phyloP scores from a whole-genome alignment of 2,113 vertebrate genomes.

The Microtus richardsoni region DNA sequence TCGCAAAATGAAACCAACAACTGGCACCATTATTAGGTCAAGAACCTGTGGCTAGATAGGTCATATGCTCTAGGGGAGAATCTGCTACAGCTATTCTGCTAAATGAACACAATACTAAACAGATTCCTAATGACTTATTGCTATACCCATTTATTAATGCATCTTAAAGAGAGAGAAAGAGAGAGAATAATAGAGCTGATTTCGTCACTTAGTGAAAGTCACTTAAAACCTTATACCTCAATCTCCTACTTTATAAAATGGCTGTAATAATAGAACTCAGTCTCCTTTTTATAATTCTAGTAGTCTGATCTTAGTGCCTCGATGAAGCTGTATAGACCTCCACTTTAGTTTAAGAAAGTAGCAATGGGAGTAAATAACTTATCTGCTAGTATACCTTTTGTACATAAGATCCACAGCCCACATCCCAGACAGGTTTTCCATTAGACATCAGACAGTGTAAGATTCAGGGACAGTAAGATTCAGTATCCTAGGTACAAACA shows the following conservation, averaged over 20 bases:
- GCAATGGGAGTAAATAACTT: not conserved
- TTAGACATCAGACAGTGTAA: not conserved
- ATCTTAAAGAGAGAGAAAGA: not conserved
- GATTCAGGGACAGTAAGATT: not conserved
- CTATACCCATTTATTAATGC: not conserved
- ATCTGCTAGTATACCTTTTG: not conserved
- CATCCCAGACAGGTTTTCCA: not conserved
- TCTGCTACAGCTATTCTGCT: not conserved
- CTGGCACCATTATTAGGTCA: not conserved
- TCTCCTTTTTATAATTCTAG: slow-evolving; percentile 3
- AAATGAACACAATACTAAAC: not conserved
- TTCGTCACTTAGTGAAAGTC: not conserved
- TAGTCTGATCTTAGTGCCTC: not conserved
- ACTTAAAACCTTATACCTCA: not conserved
- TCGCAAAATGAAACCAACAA: not conserved
- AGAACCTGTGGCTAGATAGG: not conserved
- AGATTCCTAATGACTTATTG: not conserved
- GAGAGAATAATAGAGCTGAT: not conserved
- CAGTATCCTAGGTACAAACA: not conserved
- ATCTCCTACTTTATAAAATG: not conserved
- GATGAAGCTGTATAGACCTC: not conserved
- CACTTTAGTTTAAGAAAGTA: not conserved
- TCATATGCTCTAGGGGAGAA: not conserved
- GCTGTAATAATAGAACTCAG: not conserved
- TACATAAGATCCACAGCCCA: not conserved